Base-by-base conservation (phyloP, 1,140 invertebrate genomes). In the Dermatophagoides farinae region DNA sequence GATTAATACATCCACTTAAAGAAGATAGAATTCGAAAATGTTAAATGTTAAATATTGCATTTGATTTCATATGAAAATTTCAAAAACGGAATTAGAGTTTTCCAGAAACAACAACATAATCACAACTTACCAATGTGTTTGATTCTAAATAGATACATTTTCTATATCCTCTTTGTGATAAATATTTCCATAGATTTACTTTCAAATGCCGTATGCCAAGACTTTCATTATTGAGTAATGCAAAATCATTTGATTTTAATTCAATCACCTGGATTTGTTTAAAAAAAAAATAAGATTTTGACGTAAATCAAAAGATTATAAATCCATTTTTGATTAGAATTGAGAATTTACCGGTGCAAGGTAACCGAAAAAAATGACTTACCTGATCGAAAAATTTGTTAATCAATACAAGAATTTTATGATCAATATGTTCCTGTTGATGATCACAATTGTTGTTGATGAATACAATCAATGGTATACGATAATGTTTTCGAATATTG, bases 131-230 rank as follows among this genome's bases (percentile, higher is more conserved):
- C 60, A 61, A 14, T 11, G 54, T 40, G 6, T 22, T 62, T n/a
- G 60, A 52, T 31, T 61, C 60, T 8, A 61, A 23, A 44, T 37
- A 61, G n/a, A 61, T 23, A 46, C 60, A 61, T 38, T 61, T 61
- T 39, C 6, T n/a, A 57, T 61, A 61, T n/a, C 60, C 12, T 10
- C 12, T 31, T 31, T 8, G n/a, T 20, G 16, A 8, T 41, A 61
- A 55, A 23, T 52, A 59, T 31, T 55, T 52, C 60, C 60, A 61
- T 47, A 61, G 38, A n/a, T 61, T 53, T n/a, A 61, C 16, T 37
- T 55, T 61, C 6, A 60, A 12, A 23, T 61, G 60, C 10, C 60
- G 55, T 23, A 61, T 55, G 5, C 60, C 60, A 37, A 61, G 18
- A 18, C 40, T 58, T 57, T 61, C 38, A 39, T 61, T 54, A 23